Conservation (phyloP, 2,113 vertebrate genomes). For the Pterocles gutturalis region DNA sequence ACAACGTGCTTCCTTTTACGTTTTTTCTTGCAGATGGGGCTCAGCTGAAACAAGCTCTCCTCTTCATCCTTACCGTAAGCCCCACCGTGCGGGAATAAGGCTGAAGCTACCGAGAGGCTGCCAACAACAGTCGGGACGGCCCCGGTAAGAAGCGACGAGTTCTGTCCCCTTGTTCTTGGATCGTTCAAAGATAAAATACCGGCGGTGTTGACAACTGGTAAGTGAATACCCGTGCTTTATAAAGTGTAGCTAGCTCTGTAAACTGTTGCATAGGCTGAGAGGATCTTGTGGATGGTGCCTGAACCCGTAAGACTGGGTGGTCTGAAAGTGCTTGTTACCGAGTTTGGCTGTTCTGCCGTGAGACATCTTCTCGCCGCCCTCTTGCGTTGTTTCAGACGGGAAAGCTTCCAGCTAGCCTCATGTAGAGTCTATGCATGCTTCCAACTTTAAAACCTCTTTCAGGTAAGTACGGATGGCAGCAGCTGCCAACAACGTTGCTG, state of each 20-base stretch:
- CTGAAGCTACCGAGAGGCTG: neutral
- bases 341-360: neutral
- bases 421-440: fast-evolving
- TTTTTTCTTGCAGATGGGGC: neutral
- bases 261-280: neutral
- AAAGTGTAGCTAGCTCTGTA: neutral
- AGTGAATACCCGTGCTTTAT: neutral
- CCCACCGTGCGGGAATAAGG: neutral
- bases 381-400: neutral
- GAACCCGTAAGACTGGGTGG: fast-evolving
- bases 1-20: neutral
- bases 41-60: neutral
- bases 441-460: neutral
- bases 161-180: neutral
- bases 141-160: neutral
- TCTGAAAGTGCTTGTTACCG: fast-evolving
- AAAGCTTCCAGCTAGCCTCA: neutral
- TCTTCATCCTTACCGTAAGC: neutral
- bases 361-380: neutral
- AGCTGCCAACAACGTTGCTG: neutral
- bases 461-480: neutral
- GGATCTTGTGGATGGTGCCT: neutral
- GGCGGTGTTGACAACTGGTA: neutral
- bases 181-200: neutral
- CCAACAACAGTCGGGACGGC: neutral